These are phyloP conservation scores for Spatulosminthurus flaviceps DNA, from an alignment of 2,888 invertebrate species.

Conservation along the genomic window DNA sequence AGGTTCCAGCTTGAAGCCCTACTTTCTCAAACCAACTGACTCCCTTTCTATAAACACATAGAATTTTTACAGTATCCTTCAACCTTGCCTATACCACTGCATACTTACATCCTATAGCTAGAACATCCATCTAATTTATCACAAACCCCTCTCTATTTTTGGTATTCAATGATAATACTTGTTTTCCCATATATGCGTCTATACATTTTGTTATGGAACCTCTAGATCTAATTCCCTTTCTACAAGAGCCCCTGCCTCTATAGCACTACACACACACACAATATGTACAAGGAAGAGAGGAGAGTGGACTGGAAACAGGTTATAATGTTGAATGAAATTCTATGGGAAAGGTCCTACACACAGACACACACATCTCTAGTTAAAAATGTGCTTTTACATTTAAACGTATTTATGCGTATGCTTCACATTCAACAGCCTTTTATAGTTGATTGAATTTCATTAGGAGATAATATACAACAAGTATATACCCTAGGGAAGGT, in stretches of 20 bases:
- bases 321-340: neutral
- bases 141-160: neutral
- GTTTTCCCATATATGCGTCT: neutral
- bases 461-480: constrained; percentile 33
- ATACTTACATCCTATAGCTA: no score
- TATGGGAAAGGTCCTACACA: neutral
- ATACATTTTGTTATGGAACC: neutral
- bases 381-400: neutral
- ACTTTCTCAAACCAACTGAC: no score
- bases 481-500: constrained; percentile 39
- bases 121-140: neutral
- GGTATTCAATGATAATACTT: neutral
- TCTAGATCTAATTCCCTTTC: neutral
- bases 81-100: no score
- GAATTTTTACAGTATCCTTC: no score
- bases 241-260: neutral
- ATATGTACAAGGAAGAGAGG: no score
- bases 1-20: no score
- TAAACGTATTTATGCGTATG: neutral
- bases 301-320: constrained; percentile 6
- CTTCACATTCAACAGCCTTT: neutral
- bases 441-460: constrained; percentile 29
- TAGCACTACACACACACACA: no score
- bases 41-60: no score
- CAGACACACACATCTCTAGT: neutral